Evolutionary conservation across 2,113 vertebrate genomes (phyloP).

Genomic region (Diadophis punctatus): DNA sequence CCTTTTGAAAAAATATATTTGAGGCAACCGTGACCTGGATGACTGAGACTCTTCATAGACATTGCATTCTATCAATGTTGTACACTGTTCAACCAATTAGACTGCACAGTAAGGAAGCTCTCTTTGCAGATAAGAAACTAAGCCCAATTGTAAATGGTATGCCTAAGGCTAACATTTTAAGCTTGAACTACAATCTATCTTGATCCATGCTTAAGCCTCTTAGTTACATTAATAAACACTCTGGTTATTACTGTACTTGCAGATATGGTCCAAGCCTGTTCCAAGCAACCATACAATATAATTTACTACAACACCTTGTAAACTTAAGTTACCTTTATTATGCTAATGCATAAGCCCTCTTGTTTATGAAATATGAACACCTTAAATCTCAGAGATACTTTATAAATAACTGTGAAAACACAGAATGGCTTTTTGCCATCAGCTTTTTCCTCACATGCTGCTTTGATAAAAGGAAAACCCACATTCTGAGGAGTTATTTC

Average conservation of each 20-base stretch:
- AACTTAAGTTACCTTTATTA: background rate
- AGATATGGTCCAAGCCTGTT: background rate
- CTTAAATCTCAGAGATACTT: background rate
- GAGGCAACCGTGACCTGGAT: background rate
- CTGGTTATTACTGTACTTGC: background rate
- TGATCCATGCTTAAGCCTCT: background rate
- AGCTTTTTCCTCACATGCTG: background rate
- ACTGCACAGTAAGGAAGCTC: background rate
- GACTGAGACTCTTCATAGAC: background rate
- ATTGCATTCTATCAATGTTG: background rate
- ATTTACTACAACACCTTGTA: background rate
- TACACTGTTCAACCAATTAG: background rate
- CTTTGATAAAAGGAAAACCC: background rate
- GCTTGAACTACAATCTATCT: background rate
- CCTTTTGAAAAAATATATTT: background rate
- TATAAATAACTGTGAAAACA: background rate
- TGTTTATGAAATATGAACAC: background rate
- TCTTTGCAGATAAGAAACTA: background rate
- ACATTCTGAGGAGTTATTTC: background rate
- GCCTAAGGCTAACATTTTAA: background rate
- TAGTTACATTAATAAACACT: background rate
- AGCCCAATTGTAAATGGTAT: background rate
- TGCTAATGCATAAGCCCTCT: background rate
- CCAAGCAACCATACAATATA: background rate
- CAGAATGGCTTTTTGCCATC: background rate